Conservation (phyloP, 2,797 vertebrate genomes). For the Chrysocyon brachyurus region DNA sequence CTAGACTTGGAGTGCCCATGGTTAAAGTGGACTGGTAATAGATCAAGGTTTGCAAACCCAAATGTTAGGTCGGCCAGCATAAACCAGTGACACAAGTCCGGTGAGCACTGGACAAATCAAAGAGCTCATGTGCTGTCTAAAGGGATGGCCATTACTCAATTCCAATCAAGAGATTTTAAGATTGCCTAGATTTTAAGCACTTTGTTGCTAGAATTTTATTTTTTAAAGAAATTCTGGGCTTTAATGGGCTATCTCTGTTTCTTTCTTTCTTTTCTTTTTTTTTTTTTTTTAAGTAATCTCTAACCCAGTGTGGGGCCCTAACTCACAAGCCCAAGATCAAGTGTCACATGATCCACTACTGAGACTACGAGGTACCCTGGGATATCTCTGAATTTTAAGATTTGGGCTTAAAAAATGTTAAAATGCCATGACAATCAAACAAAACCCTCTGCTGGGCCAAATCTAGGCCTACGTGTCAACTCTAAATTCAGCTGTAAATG, state of each 20-base stretch:
- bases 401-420: background rate
- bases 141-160: background rate
- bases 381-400: background rate
- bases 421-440: background rate
- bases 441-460: background rate
- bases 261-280: too few relatives aligned
- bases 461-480: background rate
- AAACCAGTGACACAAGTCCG: background rate
- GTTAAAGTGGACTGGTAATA: background rate
- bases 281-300: background rate
- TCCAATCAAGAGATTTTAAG: background rate
- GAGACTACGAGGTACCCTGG: background rate
- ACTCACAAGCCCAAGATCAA: background rate
- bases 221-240: background rate
- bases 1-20: background rate
- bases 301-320: background rate
- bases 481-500: background rate
- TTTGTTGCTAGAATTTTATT: background rate
- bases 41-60: background rate
- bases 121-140: background rate
- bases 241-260: background rate
- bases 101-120: background rate
- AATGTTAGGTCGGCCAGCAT: background rate
- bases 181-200: background rate
- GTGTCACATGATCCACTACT: background rate